These are phyloP conservation scores for Drosophila ficusphila DNA, from an alignment of 1,140 invertebrate species.

Conservation along the genomic window DNA sequence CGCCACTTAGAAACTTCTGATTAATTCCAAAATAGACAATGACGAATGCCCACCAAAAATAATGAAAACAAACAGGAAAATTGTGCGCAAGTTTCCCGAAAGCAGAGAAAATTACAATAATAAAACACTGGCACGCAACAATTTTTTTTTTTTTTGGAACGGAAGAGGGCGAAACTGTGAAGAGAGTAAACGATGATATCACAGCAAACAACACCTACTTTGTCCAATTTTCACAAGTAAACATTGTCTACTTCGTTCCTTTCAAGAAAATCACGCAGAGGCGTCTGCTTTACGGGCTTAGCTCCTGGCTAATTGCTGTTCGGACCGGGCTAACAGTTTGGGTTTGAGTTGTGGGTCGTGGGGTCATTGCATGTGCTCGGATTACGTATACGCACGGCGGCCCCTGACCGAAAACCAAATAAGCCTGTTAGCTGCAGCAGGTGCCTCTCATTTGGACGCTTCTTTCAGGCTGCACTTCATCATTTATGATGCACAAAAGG, in stretches of 20 bases:
- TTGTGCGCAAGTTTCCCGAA: constrained; percentile 26
- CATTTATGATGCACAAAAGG: constrained; percentile 46
- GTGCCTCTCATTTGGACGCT: constrained; percentile 11
- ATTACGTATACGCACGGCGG: constrained; percentile 51
- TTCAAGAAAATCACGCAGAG: constrained; percentile 51
- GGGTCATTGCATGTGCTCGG: constrained; percentile 57
- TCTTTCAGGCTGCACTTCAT: constrained; percentile 47
- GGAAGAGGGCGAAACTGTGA: constrained; percentile 42
- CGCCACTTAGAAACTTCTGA: not conserved
- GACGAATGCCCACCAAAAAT: constrained; percentile 4
- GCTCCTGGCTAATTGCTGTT: constrained; percentile 62
- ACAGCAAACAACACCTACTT: constrained; percentile 18
- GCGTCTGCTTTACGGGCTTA: constrained; percentile 42
- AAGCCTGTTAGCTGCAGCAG: constrained; percentile 49
- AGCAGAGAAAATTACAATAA: constrained; percentile 43
- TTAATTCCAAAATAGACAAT: constrained; percentile 16
- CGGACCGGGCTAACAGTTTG: constrained; percentile 7
- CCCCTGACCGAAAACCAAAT: constrained; percentile 39
- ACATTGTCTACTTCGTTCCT: constrained; percentile 32
- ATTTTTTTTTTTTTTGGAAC: constrained; percentile 2
- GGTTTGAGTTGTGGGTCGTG: constrained; percentile 35
- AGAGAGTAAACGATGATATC: constrained; percentile 66
- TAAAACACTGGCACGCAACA: constrained; percentile 56
- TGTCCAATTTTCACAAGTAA: constrained; percentile 12
- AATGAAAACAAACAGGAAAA: constrained; percentile 42